These are phyloP conservation scores for Todiramphus chloris DNA, from an alignment of 2,113 vertebrate genomes.

Conservation along the genomic window DNA sequence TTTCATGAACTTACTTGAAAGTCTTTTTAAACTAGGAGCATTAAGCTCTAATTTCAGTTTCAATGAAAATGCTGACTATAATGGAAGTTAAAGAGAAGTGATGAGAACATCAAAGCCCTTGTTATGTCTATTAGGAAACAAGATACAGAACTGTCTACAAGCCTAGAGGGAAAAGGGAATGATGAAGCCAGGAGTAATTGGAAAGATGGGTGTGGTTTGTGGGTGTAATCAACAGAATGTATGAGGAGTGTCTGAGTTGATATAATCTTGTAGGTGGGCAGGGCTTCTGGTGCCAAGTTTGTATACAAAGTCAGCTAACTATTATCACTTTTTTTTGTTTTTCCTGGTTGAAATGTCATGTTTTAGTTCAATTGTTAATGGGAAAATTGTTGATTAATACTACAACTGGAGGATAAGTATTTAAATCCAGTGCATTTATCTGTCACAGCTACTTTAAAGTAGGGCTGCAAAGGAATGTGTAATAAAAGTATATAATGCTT, in stretches of 20 bases:
- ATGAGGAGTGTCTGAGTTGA: neutral
- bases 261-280: neutral
- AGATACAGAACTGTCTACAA: slow-evolving; percentile 49
- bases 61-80: slow-evolving; percentile 66
- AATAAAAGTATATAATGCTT: neutral
- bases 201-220: slow-evolving; percentile 9
- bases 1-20: slow-evolving; percentile 48
- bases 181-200: slow-evolving; percentile 34
- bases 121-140: slow-evolving; percentile 65
- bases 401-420: neutral
- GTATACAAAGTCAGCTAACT: neutral
- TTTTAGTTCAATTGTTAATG: neutral
- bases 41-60: slow-evolving; percentile 56
- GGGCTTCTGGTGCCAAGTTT: neutral
- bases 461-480: neutral
- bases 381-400: neutral
- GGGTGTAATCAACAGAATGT: neutral
- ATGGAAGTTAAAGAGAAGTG: slow-evolving; percentile 51
- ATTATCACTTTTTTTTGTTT: neutral
- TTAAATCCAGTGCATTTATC: neutral
- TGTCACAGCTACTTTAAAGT: neutral
- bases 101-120: slow-evolving; percentile 66
- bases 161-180: slow-evolving; percentile 35
- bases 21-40: slow-evolving; percentile 2
- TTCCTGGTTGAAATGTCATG: neutral